These are phyloP conservation scores for Acheta domesticus DNA, from an alignment of 2,888 invertebrate genomes.

Conservation along the genomic window DNA sequence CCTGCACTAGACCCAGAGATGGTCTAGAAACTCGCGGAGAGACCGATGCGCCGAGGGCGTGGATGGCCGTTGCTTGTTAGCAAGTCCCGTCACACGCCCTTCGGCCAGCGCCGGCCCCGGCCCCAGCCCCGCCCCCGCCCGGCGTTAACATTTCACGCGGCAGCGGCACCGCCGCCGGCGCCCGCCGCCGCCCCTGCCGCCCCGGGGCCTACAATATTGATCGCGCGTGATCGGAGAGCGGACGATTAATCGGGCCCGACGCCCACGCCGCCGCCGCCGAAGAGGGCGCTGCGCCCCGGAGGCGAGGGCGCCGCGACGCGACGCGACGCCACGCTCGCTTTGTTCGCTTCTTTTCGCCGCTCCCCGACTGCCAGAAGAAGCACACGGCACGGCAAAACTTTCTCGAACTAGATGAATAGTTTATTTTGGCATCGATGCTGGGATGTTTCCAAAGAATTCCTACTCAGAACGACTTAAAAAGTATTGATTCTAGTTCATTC, in stretches of 20 bases:
- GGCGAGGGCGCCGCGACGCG: not conserved
- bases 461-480: no score
- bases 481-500: no score
- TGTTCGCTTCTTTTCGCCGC: not conserved
- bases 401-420: no score
- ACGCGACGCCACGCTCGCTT: not conserved
- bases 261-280: not conserved
- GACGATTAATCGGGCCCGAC: not conserved
- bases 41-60: not conserved
- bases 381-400: no score
- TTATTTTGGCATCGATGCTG: no score
- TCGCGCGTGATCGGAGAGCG: not conserved
- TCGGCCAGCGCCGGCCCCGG: not conserved
- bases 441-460: no score
- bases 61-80: not conserved
- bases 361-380: no score
- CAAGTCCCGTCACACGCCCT: slow-evolving; percentile 3
- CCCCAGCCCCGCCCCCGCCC: not conserved
- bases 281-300: not conserved
- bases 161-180: not conserved
- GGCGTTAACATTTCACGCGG: slow-evolving; percentile 6
- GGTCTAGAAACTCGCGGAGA: no score
- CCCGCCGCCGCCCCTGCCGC: not conserved
- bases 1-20: no score
- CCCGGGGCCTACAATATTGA: not conserved